phyloP scores from a whole-genome alignment of 2,888 invertebrate species.

The Ernsta delagoae region DNA sequence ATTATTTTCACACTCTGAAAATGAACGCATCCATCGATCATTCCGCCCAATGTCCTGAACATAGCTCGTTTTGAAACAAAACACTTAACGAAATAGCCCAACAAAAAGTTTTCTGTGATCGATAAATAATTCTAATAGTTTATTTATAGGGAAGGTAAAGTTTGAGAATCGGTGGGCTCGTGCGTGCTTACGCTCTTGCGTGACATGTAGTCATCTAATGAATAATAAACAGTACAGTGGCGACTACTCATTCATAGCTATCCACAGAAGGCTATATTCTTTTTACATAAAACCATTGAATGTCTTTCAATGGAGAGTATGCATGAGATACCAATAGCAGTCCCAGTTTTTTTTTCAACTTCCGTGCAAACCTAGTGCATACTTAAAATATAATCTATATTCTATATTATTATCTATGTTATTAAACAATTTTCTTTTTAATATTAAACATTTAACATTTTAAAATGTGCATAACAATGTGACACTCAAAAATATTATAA shows the following conservation, averaged over 20 bases:
- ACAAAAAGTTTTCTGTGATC: slow-evolving; percentile 11
- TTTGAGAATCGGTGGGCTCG: slow-evolving; percentile 73
- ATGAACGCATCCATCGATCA: neutral
- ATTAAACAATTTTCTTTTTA: too few relatives aligned
- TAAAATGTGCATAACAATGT: too few relatives aligned
- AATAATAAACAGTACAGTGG: slow-evolving; percentile 80
- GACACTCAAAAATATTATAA: too few relatives aligned
- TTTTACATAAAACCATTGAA: slow-evolving; percentile 73
- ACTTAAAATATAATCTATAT: too few relatives aligned
- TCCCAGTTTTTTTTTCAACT: too few relatives aligned
- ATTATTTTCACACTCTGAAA: slow-evolving; percentile 1
- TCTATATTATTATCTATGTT: too few relatives aligned
- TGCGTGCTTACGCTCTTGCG: slow-evolving; percentile 77
- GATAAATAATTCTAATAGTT: slow-evolving; percentile 47
- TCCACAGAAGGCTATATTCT: slow-evolving; percentile 75
- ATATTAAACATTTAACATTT: too few relatives aligned
- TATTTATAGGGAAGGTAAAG: slow-evolving; percentile 58
- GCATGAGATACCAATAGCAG: too few relatives aligned
- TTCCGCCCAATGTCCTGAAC: neutral
- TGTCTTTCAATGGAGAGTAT: slow-evolving; percentile 52
- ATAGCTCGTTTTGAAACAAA: neutral
- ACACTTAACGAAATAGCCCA: neutral
- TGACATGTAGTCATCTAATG: slow-evolving; percentile 80
- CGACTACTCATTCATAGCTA: slow-evolving; percentile 80
- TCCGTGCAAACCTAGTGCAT: too few relatives aligned